phyloP scores from a whole-genome alignment of 92 coral and sea anemone genomes.

The Siderastrea radians region DNA sequence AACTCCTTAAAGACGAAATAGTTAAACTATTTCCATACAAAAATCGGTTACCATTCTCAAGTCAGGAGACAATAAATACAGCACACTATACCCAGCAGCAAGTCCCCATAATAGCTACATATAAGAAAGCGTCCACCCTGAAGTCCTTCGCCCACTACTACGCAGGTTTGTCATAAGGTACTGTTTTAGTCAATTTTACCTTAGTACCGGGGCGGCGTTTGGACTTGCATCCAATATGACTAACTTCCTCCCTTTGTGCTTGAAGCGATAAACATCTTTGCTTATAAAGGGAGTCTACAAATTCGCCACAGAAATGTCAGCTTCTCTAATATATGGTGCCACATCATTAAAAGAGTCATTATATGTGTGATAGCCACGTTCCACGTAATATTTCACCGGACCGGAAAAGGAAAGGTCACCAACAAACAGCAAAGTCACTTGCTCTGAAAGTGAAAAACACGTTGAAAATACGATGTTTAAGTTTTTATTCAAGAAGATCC shows the following conservation, averaged over 20 bases:
- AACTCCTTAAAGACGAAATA: too few relatives aligned
- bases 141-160: neutral
- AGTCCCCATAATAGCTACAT: neutral
- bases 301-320: slow-evolving; percentile 61
- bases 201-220: slow-evolving; percentile 53
- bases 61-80: too few relatives aligned
- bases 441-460: slow-evolving; percentile 2
- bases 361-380: slow-evolving; percentile 48
- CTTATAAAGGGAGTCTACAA: slow-evolving; percentile 65
- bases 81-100: too few relatives aligned
- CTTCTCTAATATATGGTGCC: slow-evolving; percentile 44
- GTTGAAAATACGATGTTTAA: neutral
- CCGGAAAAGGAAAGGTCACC: slow-evolving; percentile 70
- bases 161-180: too few relatives aligned
- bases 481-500: too few relatives aligned
- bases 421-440: slow-evolving; percentile 41
- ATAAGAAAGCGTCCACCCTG: neutral
- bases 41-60: too few relatives aligned
- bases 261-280: slow-evolving; percentile 24
- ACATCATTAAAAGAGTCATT: slow-evolving; percentile 64
- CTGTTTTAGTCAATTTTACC: slow-evolving; percentile 14
- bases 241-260: slow-evolving; percentile 20
- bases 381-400: slow-evolving; percentile 52
- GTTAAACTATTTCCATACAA: too few relatives aligned
- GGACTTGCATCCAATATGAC: slow-evolving; percentile 46